phyloP scores from a whole-genome alignment of 2,888 invertebrate species.

The Seira musarum region DNA sequence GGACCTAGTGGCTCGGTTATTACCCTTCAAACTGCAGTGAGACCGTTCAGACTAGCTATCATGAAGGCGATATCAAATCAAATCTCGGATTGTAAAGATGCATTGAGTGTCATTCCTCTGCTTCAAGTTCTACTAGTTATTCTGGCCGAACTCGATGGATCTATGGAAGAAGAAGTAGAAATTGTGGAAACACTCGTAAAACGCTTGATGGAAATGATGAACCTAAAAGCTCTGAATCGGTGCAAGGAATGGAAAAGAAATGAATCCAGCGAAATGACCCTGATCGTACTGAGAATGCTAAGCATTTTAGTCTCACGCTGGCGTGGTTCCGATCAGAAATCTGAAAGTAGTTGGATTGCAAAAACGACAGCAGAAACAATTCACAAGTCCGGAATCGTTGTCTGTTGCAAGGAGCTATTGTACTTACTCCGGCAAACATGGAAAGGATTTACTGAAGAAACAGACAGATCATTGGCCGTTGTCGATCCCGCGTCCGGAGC shows the following conservation, averaged over 20 bases:
- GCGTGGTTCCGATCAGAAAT: constrained; percentile 65
- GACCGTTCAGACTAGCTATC: constrained; percentile 66
- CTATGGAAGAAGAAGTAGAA: constrained; percentile 63
- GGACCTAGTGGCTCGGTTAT: constrained; percentile 22
- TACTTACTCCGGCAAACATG: constrained; percentile 67
- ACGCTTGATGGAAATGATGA: constrained; percentile 66
- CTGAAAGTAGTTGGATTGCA: constrained; percentile 69
- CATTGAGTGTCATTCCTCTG: constrained; percentile 66
- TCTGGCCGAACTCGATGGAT: constrained; percentile 68
- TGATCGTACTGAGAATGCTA: constrained; percentile 68
- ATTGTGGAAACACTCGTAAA: constrained; percentile 65
- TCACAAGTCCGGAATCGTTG: constrained; percentile 63
- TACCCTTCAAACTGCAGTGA: constrained; percentile 39
- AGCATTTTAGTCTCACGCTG: constrained; percentile 68
- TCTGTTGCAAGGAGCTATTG: constrained; percentile 67
- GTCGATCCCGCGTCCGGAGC: constrained; percentile 24
- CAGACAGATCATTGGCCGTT: constrained; percentile 29
- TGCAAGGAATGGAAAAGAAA: constrained; percentile 65
- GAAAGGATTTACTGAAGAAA: constrained; percentile 64
- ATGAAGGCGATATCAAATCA: constrained; percentile 67
- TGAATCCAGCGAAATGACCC: constrained; percentile 65
- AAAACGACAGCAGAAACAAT: constrained; percentile 67
- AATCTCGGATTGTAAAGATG: constrained; percentile 61
- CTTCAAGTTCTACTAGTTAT: constrained; percentile 68
- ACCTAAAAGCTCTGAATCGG: constrained; percentile 61